Base-by-base conservation (phyloP, 64 coral and sea anemone genomes). In the Acropora yongei region DNA sequence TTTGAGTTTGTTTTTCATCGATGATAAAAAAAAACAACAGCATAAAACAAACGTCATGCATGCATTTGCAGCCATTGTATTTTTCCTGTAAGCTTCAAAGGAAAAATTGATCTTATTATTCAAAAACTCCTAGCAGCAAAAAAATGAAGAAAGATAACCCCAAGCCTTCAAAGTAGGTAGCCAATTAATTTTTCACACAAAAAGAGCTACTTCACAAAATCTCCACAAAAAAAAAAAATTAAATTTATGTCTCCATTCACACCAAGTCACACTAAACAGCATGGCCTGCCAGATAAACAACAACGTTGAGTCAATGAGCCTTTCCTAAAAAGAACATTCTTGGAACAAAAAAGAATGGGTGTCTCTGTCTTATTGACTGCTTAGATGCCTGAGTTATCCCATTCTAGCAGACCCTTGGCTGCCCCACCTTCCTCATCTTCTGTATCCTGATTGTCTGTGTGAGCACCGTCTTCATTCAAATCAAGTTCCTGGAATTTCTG, bases 401-500 rank as follows among this genome's bases (percentile, higher is more conserved):
- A 97, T 73, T 97, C 95, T 60, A 97, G 60, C 49, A 90, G 80
- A 1, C 90, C 82, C 20, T 97, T 97, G 8, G 95, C 74, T 5
- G 82, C 90, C 5, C 80, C 57, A 0, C 75, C 72, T 74, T 97
- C 95, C 42, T 97, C 95, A 61, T 94, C 92, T 68, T 94, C 95
- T 39, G 90, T 88, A 6, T 88, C 84, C 2, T 81, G 78, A 50
- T 96, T 93, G 47, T 97, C 95, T 6, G 92, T 88, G 48, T 87
- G 79, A 46, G 93, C 90, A 44, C 69, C 73, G 67, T 97, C 95
- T 86, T 97, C 95, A 84, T 97, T 97, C 83, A 97, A 79, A 49
- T 94, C 95, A 1, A 97, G 88, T 74, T 97, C 95, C 80, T 97
- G 95, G 57, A 97, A 97, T 80, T 97, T 97, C 82, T 97, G 92